phyloP scores from a whole-genome alignment of 2,888 invertebrate species.

The Corbicula japonica region DNA sequence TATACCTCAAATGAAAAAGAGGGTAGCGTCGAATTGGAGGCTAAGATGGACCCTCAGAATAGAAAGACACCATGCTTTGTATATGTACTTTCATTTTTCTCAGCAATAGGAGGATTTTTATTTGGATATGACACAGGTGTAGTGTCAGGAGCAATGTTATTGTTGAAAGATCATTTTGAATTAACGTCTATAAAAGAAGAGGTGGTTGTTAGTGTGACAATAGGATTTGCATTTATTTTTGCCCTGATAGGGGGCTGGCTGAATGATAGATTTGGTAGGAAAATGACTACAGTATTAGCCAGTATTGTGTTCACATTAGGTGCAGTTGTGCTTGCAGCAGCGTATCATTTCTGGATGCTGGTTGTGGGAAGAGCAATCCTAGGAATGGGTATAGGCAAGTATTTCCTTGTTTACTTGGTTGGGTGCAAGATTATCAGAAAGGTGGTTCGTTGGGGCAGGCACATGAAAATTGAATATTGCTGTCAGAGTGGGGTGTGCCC shows the following conservation, averaged over 20 bases:
- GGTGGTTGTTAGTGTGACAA: constrained; percentile 87
- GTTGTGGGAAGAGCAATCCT: constrained; percentile 87
- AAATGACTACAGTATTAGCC: constrained; percentile 87
- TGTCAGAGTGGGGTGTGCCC: too few species aligned
- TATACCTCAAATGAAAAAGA: constrained; percentile 28
- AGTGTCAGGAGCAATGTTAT: constrained; percentile 88
- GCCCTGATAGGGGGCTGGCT: constrained; percentile 87
- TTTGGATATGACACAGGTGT: constrained; percentile 90
- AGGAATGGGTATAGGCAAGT: constrained; percentile 88
- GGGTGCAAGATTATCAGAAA: too few species aligned
- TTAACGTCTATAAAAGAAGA: constrained; percentile 87
- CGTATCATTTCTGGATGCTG: constrained; percentile 84
- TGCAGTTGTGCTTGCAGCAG: constrained; percentile 87
- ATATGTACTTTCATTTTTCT: constrained; percentile 81
- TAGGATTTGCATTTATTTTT: constrained; percentile 87
- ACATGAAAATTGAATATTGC: too few species aligned
- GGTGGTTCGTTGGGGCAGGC: too few species aligned
- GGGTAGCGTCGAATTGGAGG: constrained; percentile 41
- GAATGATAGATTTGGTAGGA: constrained; percentile 88
- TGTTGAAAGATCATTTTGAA: constrained; percentile 85
- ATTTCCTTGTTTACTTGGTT: too few species aligned
- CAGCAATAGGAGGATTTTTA: constrained; percentile 87
- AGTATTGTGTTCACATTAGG: constrained; percentile 88
- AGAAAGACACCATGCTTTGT: constrained; percentile 64
- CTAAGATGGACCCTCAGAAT: constrained; percentile 7